These are phyloP conservation scores for Aphidius gifuensis DNA, from an alignment of 1,140 invertebrate species.

Conservation along the genomic window DNA sequence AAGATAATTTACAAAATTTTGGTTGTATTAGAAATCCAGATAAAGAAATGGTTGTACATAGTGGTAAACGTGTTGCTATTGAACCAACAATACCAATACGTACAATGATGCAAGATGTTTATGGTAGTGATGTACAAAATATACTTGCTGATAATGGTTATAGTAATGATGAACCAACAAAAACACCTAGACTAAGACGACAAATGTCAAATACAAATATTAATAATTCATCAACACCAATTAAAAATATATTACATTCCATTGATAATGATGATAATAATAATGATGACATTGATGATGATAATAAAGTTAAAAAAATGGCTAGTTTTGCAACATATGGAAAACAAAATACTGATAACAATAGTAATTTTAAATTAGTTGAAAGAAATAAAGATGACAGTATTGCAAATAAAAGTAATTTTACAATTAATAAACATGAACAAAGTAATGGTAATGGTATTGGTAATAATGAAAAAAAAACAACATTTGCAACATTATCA, in stretches of 20 bases:
- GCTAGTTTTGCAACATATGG: conserved; percentile 70
- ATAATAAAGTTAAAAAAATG: conserved; percentile 60
- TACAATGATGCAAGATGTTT: conserved; percentile 71
- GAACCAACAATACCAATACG: conserved; percentile 63
- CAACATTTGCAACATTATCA: conserved; percentile 66
- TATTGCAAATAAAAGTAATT: conserved; percentile 39
- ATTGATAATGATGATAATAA: conserved; percentile 56
- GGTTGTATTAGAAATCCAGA: conserved; percentile 66
- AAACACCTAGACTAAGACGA: conserved; percentile 49
- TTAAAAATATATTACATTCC: conserved; percentile 60
- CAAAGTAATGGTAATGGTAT: conserved; percentile 52
- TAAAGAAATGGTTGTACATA: conserved; percentile 65
- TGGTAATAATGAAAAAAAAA: conserved; percentile 59
- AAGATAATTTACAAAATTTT: conserved; percentile 64
- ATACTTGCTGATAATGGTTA: conserved; percentile 68
- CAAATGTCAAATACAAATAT: conserved; percentile 55
- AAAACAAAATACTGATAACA: conserved; percentile 60
- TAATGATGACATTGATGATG: conserved; percentile 52
- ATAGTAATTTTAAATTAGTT: conserved; percentile 65
- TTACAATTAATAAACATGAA: conserved; percentile 46
- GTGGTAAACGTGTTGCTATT: conserved; percentile 54
- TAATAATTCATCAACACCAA: conserved; percentile 49
- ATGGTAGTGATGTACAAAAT: conserved; percentile 58
- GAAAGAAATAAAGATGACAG: conserved; percentile 59
- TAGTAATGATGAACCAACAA: conserved; percentile 53